phyloP scores from a whole-genome alignment of 92 coral and sea anemone genomes.

The Diadumene lineata region DNA sequence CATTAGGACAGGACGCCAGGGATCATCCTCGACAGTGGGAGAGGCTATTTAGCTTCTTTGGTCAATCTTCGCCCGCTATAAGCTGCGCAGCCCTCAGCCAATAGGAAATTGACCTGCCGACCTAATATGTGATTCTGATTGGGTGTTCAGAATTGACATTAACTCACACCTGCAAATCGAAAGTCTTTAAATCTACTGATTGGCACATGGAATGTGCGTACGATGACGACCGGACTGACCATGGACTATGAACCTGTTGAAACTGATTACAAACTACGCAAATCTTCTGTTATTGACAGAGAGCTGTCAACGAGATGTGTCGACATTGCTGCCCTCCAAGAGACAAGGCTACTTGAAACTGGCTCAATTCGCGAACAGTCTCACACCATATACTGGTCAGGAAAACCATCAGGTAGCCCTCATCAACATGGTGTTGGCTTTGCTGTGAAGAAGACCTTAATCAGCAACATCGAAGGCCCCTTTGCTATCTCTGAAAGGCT shows the following conservation, averaged over 20 bases:
- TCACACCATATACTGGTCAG: conserved; percentile 50
- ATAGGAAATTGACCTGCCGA: conserved; percentile 54
- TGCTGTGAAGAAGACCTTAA: conserved; percentile 37
- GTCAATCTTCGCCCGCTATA: conserved; percentile 47
- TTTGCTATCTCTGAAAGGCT: conserved; percentile 28
- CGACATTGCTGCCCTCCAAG: conserved; percentile 19
- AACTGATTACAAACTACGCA: too few species aligned
- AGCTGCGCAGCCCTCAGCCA: conserved; percentile 68
- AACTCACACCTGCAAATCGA: conserved; percentile 11
- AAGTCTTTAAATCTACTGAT: conserved; percentile 24
- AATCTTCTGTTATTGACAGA: conserved; percentile 24
- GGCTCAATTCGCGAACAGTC: conserved; percentile 18
- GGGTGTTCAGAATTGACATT: conserved; percentile 35
- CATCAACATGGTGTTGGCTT: conserved; percentile 31
- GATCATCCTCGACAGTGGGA: conserved; percentile 25
- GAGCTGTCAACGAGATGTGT: conserved; percentile 33
- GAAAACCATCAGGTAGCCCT: conserved; percentile 4
- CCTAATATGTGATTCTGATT: conserved; percentile 35
- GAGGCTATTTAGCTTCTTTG: conserved; percentile 26
- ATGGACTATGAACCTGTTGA: conserved; percentile 32
- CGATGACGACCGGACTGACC: conserved; percentile 34
- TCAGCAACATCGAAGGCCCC: too few species aligned
- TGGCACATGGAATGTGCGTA: conserved; percentile 44
- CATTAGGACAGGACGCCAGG: conserved; percentile 36
- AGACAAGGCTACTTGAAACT: conserved; percentile 26